Percentiles rank a stretch among this genome's conserved stretches.
Evolutionary conservation across 53 echinoderm and acorn worm species (phyloP).

Genomic region (Zoroaster sp.): DNA sequence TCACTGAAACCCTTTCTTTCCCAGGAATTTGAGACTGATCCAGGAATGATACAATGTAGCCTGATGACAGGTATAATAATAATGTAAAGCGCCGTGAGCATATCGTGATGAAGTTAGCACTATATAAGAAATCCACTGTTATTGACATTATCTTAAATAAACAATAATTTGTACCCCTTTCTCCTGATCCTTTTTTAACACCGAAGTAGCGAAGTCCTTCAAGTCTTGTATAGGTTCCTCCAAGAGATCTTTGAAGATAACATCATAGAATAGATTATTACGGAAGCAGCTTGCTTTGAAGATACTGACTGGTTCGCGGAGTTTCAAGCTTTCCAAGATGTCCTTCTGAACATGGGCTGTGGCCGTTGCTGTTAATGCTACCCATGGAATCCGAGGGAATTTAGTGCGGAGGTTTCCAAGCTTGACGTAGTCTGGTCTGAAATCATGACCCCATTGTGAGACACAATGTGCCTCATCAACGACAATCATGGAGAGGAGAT

Average conservation of each 20-base stretch:
- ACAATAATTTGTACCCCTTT: too few species aligned
- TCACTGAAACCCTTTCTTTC: too few species aligned
- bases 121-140: too few species aligned
- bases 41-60: too few species aligned
- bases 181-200: constrained; percentile 63
- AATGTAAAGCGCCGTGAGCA: too few species aligned
- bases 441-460: constrained; percentile 99
- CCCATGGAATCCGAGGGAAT: constrained; percentile 72
- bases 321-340: constrained; percentile 65
- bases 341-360: constrained; percentile 78
- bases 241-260: constrained; percentile 84
- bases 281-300: constrained; percentile 93
- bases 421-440: constrained; percentile 93
- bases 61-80: too few species aligned
- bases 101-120: background rate
- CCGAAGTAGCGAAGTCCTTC: constrained; percentile 74
- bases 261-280: constrained; percentile 88
- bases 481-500: constrained; percentile 72
- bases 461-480: constrained; percentile 98
- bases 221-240: constrained; percentile 81
- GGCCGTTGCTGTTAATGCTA: constrained; percentile 94
- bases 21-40: too few species aligned
- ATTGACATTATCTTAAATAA: too few species aligned
- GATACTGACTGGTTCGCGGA: constrained; percentile 61
- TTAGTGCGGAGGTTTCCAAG: constrained; percentile 72